Base-by-base conservation (phyloP, 2,888 invertebrate species). In the Patella pellucida region DNA sequence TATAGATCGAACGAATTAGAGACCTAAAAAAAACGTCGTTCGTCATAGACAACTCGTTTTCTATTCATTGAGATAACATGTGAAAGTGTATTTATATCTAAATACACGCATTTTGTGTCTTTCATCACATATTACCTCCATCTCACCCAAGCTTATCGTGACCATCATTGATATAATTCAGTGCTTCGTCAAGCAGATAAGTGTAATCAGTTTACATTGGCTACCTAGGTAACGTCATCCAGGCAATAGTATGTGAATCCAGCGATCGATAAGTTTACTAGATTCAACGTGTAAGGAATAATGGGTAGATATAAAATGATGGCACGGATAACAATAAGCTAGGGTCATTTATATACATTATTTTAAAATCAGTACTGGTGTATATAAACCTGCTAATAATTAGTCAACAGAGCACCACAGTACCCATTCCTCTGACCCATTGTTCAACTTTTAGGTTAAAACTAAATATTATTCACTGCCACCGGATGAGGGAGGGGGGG, bases 151-250 rank as follows among this genome's bases (percentile, higher is more conserved):
- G 62, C 62, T 62, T 62, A 62, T 62, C 62, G 23, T 9, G 14
- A 11, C 62, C 62, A 62, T 62, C 23, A 62, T 62, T 62, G 11
- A 19, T 62, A 62, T 62, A 62, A 62, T 62, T 23, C 62, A 23
- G 19, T 62, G 62, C 62, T 62, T 62, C 62, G 62, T 62, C 62
- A 62, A 62, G 62, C 62, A 62, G 19, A 62, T 62, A 62, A 62
- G 62, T 62, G 19, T 62, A 62, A 62, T 62, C 62, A 62, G 62
- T n/a, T 19, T 62, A 62, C 62, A 62, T 62, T 62, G 19, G 62
- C 19, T 62, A 19, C 62, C 62, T 62, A 62, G 62, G 62, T 62
- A 62, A 62, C 62, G 62, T 62, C 62, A 62, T 12, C 62, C 62
- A 62, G 62, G 62, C 62, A 62, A 62, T 62, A 23, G 23, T 23